Percentiles rank a stretch among this genome's conserved stretches.
These are phyloP conservation scores for Oopsacas minuta DNA, from an alignment of 37 sponge, comb jelly and placozoan genomes.

Conservation along the genomic window DNA sequence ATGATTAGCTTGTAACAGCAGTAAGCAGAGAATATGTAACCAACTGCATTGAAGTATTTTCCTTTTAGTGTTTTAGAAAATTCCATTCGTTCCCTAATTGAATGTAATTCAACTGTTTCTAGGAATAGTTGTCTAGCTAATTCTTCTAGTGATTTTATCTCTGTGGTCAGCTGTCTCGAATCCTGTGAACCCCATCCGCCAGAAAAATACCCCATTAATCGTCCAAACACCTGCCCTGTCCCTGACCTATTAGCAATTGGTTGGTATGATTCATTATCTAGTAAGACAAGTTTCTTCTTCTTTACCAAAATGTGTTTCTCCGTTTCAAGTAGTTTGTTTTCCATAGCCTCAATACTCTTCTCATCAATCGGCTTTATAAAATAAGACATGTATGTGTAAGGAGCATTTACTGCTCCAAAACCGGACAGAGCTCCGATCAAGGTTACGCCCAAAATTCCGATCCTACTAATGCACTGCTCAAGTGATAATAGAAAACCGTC, in stretches of 20 bases:
- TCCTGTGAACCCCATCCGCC: neutral
- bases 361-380: constrained; percentile 52
- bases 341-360: constrained; percentile 31
- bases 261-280: neutral
- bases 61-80: constrained; percentile 84
- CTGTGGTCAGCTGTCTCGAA: constrained; percentile 17
- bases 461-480: constrained; percentile 89
- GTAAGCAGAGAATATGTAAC: constrained; percentile 88
- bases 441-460: constrained; percentile 95
- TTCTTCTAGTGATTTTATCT: constrained; percentile 75
- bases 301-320: constrained; percentile 85
- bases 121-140: constrained; percentile 76
- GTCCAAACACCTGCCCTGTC: neutral
- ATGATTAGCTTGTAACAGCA: constrained; percentile 91
- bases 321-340: constrained; percentile 66
- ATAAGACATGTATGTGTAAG: constrained; percentile 95
- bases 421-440: constrained; percentile 91
- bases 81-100: constrained; percentile 64
- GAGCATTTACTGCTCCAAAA: constrained; percentile 98
- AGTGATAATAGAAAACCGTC: constrained; percentile 69
- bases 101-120: constrained; percentile 80
- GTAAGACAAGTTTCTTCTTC: constrained; percentile 40
- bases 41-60: constrained; percentile 76
- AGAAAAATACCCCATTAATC: neutral
- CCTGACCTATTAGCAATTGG: constrained; percentile 17